Percentiles rank a stretch among this genome's conserved stretches.
These are phyloP conservation scores for Paradoxurus hermaphroditus DNA, from an alignment of 2,113 vertebrate species.

Conservation along the genomic window DNA sequence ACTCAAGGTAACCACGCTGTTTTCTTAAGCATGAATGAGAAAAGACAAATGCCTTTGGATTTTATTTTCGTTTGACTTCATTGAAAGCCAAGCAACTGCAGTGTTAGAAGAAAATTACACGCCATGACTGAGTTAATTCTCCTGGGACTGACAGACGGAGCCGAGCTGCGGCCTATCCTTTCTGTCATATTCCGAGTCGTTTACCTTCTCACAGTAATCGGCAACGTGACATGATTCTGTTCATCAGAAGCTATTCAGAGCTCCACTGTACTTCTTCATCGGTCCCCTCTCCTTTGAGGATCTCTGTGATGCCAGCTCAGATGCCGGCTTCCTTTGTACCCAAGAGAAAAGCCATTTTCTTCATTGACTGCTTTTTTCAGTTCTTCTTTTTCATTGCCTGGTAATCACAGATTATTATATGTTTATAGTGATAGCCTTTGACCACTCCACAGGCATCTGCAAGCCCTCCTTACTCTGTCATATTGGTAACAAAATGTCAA, in stretches of 20 bases:
- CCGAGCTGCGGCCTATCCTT: not conserved
- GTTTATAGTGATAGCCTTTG: constrained; percentile 75
- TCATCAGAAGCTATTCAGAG: constrained; percentile 35
- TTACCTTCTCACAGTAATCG: constrained; percentile 35
- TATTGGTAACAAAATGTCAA: not conserved
- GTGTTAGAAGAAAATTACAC: not conserved
- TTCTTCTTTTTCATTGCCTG: constrained; percentile 60
- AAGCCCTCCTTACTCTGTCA: constrained; percentile 25
- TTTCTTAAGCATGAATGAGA: not conserved
- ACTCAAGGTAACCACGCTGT: not conserved
- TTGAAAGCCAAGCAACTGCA: not conserved
- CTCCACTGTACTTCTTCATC: constrained; percentile 66
- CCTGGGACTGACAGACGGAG: not conserved
- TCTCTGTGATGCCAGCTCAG: constrained; percentile 69
- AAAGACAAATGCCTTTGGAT: not conserved
- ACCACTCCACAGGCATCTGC: constrained; percentile 64
- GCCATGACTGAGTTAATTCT: not conserved
- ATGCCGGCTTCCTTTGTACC: constrained; percentile 61
- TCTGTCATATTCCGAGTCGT: not conserved
- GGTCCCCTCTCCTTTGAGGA: constrained; percentile 63
- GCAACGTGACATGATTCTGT: constrained; percentile 56
- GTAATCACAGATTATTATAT: constrained; percentile 72
- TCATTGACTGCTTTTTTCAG: constrained; percentile 61
- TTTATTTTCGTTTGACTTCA: not conserved
- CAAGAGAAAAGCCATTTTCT: constrained; percentile 66